Evolutionary conservation across 2,113 vertebrate species (phyloP).

Genomic region (Alethe castanea): DNA sequence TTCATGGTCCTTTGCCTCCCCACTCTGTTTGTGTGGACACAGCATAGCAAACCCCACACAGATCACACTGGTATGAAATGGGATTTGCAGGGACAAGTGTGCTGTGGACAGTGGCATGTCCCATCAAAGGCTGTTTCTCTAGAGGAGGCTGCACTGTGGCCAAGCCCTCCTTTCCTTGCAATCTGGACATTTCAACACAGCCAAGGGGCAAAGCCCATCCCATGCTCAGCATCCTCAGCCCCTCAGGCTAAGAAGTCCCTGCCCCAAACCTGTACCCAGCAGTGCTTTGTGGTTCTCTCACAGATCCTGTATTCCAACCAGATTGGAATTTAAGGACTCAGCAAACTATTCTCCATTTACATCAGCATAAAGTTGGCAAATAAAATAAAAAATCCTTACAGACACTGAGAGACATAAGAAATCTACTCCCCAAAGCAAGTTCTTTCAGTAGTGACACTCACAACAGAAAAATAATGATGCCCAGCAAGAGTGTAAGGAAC

Average conservation of each 20-base stretch:
- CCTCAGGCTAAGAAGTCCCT: not conserved
- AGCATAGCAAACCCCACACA: not conserved
- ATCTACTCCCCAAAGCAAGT: not conserved
- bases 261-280: not conserved
- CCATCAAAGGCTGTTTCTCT: not conserved
- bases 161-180: not conserved
- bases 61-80: accelerated
- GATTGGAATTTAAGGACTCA: not conserved
- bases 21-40: not conserved
- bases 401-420: not conserved
- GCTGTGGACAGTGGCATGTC: accelerated
- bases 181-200: accelerated
- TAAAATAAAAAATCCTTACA: not conserved
- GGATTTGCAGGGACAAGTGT: not conserved
- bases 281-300: not conserved
- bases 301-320: not conserved
- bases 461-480: not conserved
- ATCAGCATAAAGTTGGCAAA: not conserved
- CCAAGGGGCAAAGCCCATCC: not conserved
- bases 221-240: not conserved
- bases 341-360: not conserved
- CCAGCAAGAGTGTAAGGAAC: not conserved
- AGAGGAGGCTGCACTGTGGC: not conserved
- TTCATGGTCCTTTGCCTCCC: not conserved
- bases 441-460: not conserved